These are phyloP conservation scores for Phoenoteleia sp. DNA, from an alignment of 2,888 invertebrate species.

Conservation along the genomic window DNA sequence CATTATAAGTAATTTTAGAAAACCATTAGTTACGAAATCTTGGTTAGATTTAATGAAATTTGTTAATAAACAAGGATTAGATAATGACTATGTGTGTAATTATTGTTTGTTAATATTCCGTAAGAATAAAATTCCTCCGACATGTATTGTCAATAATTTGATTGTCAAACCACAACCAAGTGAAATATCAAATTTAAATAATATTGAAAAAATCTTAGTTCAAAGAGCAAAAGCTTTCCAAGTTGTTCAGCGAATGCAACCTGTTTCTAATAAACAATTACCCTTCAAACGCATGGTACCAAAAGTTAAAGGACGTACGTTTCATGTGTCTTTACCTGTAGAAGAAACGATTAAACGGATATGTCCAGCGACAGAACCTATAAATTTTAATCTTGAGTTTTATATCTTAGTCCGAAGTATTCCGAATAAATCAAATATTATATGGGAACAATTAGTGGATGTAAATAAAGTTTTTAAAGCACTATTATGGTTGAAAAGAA, in stretches of 20 bases:
- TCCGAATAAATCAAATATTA: conserved; percentile 72
- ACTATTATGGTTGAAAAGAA: conserved; percentile 78
- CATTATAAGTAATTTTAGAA: too few relatives aligned
- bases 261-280: conserved; percentile 78
- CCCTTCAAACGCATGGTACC: conserved; percentile 75
- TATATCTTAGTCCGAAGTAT: conserved; percentile 75
- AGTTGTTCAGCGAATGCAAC: conserved; percentile 75
- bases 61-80: conserved; percentile 32
- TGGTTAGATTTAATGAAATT: conserved; percentile 8
- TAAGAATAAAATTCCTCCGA: conserved; percentile 61
- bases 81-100: conserved; percentile 22
- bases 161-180: conserved; percentile 21
- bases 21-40: background rate
- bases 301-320: conserved; percentile 76
- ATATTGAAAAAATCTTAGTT: conserved; percentile 38
- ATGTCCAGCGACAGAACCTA: conserved; percentile 73
- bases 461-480: conserved; percentile 78
- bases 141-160: conserved; percentile 71
- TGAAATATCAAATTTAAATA: conserved; percentile 33
- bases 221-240: conserved; percentile 52
- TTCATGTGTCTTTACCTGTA: conserved; percentile 73
- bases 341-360: conserved; percentile 81
- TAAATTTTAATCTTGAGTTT: conserved; percentile 75
- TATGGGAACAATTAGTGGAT: conserved; percentile 75
- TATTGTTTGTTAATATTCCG: conserved; percentile 31